Evolutionary conservation across 2,888 invertebrate genomes (phyloP).

Genomic region (Synergus laeviventris): DNA sequence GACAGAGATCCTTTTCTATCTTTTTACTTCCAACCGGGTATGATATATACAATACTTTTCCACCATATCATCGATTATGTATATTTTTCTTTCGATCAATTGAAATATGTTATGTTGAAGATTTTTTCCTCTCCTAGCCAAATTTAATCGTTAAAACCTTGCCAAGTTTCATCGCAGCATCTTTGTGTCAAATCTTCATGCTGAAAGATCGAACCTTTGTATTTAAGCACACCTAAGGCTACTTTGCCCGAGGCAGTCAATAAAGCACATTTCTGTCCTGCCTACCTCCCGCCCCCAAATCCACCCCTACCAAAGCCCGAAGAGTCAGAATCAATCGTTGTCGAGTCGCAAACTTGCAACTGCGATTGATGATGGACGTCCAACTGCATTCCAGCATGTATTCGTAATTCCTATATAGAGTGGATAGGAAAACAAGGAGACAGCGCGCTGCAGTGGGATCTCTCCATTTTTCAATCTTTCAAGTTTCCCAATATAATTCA

Average conservation of each 20-base stretch:
- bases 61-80: too few relatives aligned
- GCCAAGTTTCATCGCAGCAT: constrained; percentile 40
- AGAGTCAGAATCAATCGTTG: constrained; percentile 33
- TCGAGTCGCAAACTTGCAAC: constrained; percentile 31
- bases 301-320: neutral
- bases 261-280: constrained; percentile 23
- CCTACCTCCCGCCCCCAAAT: neutral
- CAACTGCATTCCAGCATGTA: constrained; percentile 29
- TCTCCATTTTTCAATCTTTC: neutral
- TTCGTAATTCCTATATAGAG: neutral
- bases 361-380: constrained; percentile 32
- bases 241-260: constrained; percentile 38
- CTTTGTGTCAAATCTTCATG: neutral
- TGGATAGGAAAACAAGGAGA: neutral
- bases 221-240: constrained; percentile 37
- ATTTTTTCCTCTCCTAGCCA: constrained; percentile 21
- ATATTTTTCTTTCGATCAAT: constrained; percentile 1
- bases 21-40: too few relatives aligned
- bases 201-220: constrained; percentile 21
- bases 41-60: too few relatives aligned
- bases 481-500: neutral
- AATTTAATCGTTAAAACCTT: constrained; percentile 14
- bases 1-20: too few relatives aligned
- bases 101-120: neutral
- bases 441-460: neutral